A percentile compares a stretch with the other conserved stretches of the same genome.
Conservation (phyloP, 2,797 vertebrate genomes). For the Artibeus jamaicensis region DNA sequence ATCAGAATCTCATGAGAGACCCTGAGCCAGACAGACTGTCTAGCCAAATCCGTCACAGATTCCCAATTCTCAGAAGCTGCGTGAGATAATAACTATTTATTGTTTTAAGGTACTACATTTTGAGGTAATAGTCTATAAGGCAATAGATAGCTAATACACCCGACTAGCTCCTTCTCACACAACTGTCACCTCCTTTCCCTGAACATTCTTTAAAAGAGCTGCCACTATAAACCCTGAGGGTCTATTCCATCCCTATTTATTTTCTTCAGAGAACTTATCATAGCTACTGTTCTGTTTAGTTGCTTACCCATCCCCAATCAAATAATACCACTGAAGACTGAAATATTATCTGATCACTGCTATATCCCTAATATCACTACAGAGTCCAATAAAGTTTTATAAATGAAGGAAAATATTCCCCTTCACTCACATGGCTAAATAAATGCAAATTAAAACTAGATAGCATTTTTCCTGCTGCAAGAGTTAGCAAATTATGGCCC, state of each 20-base stretch:
- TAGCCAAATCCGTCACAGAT: neutral
- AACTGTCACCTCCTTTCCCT: neutral
- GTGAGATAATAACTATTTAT: neutral
- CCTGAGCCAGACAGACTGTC: neutral
- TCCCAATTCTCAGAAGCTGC: neutral
- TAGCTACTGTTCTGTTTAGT: neutral
- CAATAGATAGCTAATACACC: neutral
- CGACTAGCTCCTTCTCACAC: neutral
- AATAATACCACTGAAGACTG: neutral
- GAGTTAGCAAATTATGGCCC: neutral
- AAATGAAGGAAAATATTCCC: neutral
- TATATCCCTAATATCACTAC: neutral
- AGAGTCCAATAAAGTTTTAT: neutral
- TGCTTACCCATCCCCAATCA: neutral
- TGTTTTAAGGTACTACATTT: neutral
- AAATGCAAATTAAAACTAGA: constrained; percentile 6
- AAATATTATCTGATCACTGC: neutral
- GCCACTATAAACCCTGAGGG: neutral
- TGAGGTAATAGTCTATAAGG: neutral
- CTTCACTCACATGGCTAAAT: neutral
- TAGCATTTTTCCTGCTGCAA: neutral
- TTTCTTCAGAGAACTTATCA: neutral
- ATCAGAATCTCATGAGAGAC: neutral
- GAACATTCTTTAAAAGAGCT: neutral
- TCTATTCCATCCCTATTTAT: neutral